Conservation (phyloP, 2,113 vertebrate genomes). For the Saguinus imperator region DNA sequence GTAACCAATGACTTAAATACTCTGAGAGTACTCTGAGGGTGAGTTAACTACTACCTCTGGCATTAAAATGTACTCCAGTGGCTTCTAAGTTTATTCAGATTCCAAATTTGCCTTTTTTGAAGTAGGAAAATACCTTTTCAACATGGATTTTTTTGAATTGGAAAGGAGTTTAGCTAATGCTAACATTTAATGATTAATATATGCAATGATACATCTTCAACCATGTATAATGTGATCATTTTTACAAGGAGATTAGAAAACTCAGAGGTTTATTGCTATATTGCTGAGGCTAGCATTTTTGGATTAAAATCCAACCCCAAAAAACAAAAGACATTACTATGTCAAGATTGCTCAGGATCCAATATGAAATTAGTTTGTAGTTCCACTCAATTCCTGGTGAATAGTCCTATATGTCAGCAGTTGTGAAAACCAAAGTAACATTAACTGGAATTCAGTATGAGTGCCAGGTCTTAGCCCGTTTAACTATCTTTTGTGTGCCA, state of each 20-base stretch:
- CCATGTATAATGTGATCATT: background rate
- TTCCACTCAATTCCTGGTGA: background rate
- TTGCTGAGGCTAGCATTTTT: background rate
- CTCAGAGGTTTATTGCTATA: background rate
- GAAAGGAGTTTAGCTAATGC: background rate
- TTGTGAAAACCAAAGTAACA: conserved; percentile 34
- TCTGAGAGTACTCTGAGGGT: background rate
- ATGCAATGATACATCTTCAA: background rate
- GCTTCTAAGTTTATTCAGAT: conserved; percentile 20
- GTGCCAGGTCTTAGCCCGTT: background rate
- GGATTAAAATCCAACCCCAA: conserved; percentile 1
- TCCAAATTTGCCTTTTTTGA: conserved; percentile 35
- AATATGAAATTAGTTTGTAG: conserved; percentile 27
- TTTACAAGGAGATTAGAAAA: conserved; percentile 44
- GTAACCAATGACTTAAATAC: conserved; percentile 39
- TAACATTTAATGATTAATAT: conserved; percentile 29
- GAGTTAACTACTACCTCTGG: conserved; percentile 11
- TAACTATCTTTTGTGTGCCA: conserved; percentile 14
- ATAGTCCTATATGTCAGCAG: background rate
- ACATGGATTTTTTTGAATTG: background rate
- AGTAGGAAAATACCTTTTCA: background rate
- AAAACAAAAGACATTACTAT: conserved; percentile 6
- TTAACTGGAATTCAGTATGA: background rate
- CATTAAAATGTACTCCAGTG: background rate
- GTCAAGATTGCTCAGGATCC: conserved; percentile 6